Percentiles rank a stretch among this genome's conserved stretches.
These are phyloP conservation scores for Petrocephalus zakoni DNA, from an alignment of 2,113 vertebrate species.

Conservation along the genomic window DNA sequence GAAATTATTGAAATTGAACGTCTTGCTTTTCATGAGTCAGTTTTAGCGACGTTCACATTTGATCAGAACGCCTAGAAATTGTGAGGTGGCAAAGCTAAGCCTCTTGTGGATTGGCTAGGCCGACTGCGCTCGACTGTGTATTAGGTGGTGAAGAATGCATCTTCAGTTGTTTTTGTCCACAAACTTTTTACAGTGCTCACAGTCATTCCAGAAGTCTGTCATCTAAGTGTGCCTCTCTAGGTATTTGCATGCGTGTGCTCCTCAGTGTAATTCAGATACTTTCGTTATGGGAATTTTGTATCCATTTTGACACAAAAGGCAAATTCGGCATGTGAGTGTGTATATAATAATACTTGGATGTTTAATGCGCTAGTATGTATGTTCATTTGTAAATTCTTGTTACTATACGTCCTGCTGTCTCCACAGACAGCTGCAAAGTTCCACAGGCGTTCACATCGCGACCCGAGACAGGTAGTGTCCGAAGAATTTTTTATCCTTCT, in stretches of 20 bases:
- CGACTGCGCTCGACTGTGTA: background rate
- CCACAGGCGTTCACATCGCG: conserved; percentile 21
- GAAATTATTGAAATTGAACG: no score
- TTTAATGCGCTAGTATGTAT: background rate
- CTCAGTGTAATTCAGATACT: background rate
- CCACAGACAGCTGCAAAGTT: conserved; percentile 11
- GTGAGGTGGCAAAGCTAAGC: background rate
- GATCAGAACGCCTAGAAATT: background rate
- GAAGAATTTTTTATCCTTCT: background rate
- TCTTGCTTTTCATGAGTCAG: background rate
- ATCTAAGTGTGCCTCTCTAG: background rate
- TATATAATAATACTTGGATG: background rate
- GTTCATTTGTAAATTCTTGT: background rate
- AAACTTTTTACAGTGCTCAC: background rate
- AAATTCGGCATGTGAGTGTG: background rate
- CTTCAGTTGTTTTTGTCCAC: background rate
- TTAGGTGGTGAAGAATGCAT: background rate
- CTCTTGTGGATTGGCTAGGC: background rate
- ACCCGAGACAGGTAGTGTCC: conserved; percentile 34
- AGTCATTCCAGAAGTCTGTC: background rate
- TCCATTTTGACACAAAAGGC: background rate
- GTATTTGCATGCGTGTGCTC: conserved; percentile 1
- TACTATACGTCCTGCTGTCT: background rate
- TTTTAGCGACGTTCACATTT: background rate
- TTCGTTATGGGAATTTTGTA: background rate